These are phyloP conservation scores for Pogonophryne albipinna DNA, from an alignment of 2,797 vertebrate species.

Conservation along the genomic window DNA sequence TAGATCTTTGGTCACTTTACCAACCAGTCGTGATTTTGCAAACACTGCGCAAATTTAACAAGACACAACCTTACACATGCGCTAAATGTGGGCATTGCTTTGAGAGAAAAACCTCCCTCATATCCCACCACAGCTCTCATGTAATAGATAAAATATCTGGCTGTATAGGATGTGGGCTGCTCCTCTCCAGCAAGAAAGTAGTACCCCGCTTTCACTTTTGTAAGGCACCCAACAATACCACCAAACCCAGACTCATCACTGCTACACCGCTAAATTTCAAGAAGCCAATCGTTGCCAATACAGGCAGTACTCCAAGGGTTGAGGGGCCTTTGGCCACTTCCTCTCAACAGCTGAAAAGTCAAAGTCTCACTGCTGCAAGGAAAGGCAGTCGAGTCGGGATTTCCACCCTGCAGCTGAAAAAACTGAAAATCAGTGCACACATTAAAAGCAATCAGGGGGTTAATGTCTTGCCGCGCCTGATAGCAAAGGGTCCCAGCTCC, in stretches of 20 bases:
- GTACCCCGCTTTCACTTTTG: conserved; percentile 78
- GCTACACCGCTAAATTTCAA: conserved; percentile 49
- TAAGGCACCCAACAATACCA: conserved; percentile 43
- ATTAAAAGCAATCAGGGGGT: conserved; percentile 13
- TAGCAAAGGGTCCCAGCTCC: conserved; percentile 18
- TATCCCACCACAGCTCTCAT: conserved; percentile 72
- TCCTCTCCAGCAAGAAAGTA: conserved; percentile 77
- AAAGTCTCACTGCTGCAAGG: conserved; percentile 4
- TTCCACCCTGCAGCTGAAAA: conserved; percentile 44
- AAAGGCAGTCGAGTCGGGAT: conserved; percentile 12
- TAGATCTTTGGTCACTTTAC: conserved; percentile 81
- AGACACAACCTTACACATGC: conserved; percentile 66
- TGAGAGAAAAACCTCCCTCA: conserved; percentile 53
- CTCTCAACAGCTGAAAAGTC: conserved; percentile 28
- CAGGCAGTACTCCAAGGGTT: neutral
- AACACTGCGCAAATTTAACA: conserved; percentile 45
- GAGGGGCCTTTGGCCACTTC: neutral
- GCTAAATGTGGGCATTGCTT: conserved; percentile 75
- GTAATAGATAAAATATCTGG: conserved; percentile 74
- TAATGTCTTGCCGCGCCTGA: conserved; percentile 5
- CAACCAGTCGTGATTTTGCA: conserved; percentile 78
- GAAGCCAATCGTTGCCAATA: neutral
- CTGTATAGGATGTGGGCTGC: conserved; percentile 79
- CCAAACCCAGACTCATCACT: conserved; percentile 70
- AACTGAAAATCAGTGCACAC: conserved; percentile 29